A percentile compares a stretch with the other conserved stretches of the same genome.
Conservation (phyloP, 2,888 invertebrate genomes). For the Thymelicus acteon region DNA sequence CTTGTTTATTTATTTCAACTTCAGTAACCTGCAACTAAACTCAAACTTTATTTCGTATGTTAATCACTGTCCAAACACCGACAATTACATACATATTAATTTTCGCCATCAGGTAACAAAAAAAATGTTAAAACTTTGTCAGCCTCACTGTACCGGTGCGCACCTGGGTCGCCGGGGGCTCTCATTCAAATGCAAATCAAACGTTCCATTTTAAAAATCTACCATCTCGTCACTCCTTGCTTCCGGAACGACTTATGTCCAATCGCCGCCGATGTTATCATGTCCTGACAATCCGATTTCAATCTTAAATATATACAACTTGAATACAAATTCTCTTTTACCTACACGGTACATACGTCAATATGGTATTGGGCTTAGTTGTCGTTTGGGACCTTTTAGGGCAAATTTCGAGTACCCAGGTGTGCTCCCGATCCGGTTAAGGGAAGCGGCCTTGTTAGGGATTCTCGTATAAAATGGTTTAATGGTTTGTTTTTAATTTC, state of each 20-base stretch:
- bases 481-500: slow-evolving; percentile 85
- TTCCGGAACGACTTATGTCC: slow-evolving; percentile 83
- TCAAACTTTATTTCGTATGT: slow-evolving; percentile 56
- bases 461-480: slow-evolving; percentile 82
- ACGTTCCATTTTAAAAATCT: slow-evolving; percentile 85
- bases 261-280: slow-evolving; percentile 63
- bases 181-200: slow-evolving; percentile 86
- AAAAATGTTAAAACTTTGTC: slow-evolving; percentile 63
- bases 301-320: slow-evolving; percentile 43
- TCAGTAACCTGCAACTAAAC: slow-evolving; percentile 44
- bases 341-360: slow-evolving; percentile 49
- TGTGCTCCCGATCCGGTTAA: slow-evolving; percentile 85
- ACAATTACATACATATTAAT: slow-evolving; percentile 73
- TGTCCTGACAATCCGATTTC: slow-evolving; percentile 48
- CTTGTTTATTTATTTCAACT: slow-evolving; percentile 31
- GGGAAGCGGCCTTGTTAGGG: slow-evolving; percentile 83
- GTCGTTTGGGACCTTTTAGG: slow-evolving; percentile 83
- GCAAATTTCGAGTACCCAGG: slow-evolving; percentile 83
- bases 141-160: slow-evolving; percentile 71
- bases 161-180: slow-evolving; percentile 84
- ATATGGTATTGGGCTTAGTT: slow-evolving; percentile 48
- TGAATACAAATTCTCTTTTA: slow-evolving; percentile 47
- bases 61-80: slow-evolving; percentile 58
- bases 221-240: slow-evolving; percentile 81
- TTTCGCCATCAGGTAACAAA: slow-evolving; percentile 50